Conservation (phyloP, 2,888 invertebrate species). For the Erebia ligea region DNA sequence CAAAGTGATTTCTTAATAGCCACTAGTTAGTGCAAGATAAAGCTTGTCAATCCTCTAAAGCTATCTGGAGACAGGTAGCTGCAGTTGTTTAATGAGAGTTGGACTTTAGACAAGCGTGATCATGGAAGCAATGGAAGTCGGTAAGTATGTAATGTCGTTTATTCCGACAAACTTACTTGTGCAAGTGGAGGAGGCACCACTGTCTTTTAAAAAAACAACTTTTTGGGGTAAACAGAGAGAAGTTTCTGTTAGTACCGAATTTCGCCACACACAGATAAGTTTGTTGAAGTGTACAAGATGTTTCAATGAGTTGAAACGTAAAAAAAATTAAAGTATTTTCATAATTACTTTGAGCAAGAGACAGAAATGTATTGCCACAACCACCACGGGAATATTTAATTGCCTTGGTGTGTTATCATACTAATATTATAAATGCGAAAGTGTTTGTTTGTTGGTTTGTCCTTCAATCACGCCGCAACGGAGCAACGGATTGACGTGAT, state of each 20-base stretch:
- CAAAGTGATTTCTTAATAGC: constrained; percentile 13
- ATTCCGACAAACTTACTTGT: too few relatives aligned
- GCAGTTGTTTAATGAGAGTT: constrained; percentile 5
- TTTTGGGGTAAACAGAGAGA: too few relatives aligned
- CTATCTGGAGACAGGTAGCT: constrained; percentile 5
- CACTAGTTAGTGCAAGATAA: constrained; percentile 16
- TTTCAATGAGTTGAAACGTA: constrained; percentile 25
- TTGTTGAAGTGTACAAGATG: constrained; percentile 1
- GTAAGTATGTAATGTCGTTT: constrained; percentile 11
- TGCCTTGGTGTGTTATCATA: not conserved
- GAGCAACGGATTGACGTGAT: too few relatives aligned
- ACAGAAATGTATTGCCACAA: constrained; percentile 13
- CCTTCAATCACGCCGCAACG: too few relatives aligned
- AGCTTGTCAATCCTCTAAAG: constrained; percentile 7
- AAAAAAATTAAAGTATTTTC: constrained; percentile 25
- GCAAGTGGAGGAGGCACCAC: too few relatives aligned
- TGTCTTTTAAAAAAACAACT: too few relatives aligned
- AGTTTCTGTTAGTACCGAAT: too few relatives aligned
- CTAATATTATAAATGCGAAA: too few relatives aligned
- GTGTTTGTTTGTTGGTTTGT: too few relatives aligned
- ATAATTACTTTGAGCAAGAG: constrained; percentile 23
- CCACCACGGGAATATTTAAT: constrained; percentile 9
- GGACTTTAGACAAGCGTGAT: constrained; percentile 13
- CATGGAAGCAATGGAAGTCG: not conserved
- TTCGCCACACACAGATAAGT: too few relatives aligned